Percentiles rank a stretch among this genome's conserved stretches.
phyloP scores from a whole-genome alignment of 2,113 vertebrate species.

The Andinoacara biseriatus region DNA sequence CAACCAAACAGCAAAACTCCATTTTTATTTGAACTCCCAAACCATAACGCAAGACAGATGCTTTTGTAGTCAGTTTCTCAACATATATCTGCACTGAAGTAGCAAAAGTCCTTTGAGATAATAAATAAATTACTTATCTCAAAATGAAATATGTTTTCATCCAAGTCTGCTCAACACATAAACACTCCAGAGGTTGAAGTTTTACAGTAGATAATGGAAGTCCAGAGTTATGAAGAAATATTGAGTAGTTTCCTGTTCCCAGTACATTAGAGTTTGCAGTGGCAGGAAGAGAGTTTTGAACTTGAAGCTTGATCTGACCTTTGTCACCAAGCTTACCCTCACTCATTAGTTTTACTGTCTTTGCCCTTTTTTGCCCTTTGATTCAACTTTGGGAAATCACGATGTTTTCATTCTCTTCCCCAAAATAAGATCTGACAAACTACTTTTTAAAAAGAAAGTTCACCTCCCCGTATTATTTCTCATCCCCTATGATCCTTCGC shows the following conservation, averaged over 20 bases:
- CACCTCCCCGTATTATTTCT: conserved; percentile 5
- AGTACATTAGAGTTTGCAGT: conserved; percentile 43
- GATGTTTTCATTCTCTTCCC: conserved; percentile 21
- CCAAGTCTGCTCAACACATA: neutral
- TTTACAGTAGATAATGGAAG: conserved; percentile 17
- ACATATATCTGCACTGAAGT: neutral
- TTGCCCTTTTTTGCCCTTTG: conserved; percentile 18
- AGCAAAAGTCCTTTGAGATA: conserved; percentile 1
- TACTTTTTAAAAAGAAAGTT: conserved; percentile 29
- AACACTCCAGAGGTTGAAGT: neutral
- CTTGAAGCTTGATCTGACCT: conserved; percentile 54
- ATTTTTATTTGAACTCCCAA: neutral
- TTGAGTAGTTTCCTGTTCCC: conserved; percentile 64
- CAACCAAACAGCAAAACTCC: neutral
- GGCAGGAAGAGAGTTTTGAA: conserved; percentile 61
- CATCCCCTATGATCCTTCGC: conserved; percentile 24
- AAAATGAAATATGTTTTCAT: neutral
- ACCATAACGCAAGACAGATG: neutral
- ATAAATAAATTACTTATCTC: neutral
- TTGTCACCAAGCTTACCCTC: conserved; percentile 18
- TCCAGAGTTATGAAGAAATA: conserved; percentile 37
- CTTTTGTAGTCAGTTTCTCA: neutral
- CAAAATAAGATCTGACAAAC: neutral
- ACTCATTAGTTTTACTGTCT: conserved; percentile 23
- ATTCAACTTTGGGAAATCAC: neutral